Conservation (phyloP, 2,797 vertebrate genomes). For the Semaprochilodus insignis region DNA sequence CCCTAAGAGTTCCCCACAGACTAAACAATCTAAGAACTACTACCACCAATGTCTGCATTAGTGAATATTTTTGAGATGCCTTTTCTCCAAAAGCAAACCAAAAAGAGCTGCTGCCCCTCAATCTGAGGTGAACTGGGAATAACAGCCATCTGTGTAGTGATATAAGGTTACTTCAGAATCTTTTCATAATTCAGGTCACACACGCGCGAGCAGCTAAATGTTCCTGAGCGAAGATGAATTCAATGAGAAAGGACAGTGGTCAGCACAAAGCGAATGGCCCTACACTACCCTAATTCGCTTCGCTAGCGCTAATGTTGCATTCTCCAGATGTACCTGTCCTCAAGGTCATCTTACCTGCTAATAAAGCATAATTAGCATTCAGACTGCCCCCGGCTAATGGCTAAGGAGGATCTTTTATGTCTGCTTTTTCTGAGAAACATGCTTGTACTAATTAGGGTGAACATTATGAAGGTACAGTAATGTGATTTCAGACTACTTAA, state of each 20-base stretch:
- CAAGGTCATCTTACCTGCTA: constrained; percentile 55
- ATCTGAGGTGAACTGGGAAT: background rate
- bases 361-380: constrained; percentile 58
- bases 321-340: constrained; percentile 57
- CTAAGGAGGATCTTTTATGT: constrained; percentile 53
- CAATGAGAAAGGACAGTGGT: constrained; percentile 45
- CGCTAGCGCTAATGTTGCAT: constrained; percentile 48
- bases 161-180: constrained; percentile 12
- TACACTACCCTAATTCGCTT: constrained; percentile 43
- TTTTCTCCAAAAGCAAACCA: background rate
- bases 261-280: constrained; percentile 53
- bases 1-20: too few relatives aligned
- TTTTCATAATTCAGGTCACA: constrained; percentile 44
- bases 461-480: constrained; percentile 26
- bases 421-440: constrained; percentile 53
- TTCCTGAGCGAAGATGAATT: constrained; percentile 55
- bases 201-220: constrained; percentile 29
- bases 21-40: too few relatives aligned
- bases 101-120: background rate
- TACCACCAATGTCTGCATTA: background rate
- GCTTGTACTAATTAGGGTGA: constrained; percentile 65
- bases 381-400: constrained; percentile 55
- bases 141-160: constrained; percentile 1
- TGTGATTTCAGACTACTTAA: constrained; percentile 49
- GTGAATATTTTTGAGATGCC: background rate